phyloP scores from a whole-genome alignment of 2,888 invertebrate species.

The Bedellia somnulentella region DNA sequence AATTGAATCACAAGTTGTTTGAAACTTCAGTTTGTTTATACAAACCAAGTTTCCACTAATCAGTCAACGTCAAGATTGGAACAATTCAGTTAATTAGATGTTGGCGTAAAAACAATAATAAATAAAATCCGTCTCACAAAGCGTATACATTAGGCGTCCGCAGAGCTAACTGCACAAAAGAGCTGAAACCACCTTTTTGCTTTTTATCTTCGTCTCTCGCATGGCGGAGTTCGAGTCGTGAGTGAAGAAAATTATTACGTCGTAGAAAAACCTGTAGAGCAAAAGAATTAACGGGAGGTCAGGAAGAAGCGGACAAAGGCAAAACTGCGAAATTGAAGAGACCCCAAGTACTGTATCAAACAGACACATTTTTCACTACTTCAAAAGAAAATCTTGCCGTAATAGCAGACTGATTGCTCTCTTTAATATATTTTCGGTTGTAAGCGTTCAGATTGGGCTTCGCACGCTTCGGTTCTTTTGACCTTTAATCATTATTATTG shows the following conservation, averaged over 20 bases:
- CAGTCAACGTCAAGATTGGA: no score
- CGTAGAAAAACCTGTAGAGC: slow-evolving; percentile 29
- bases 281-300: slow-evolving; percentile 20
- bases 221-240: slow-evolving; percentile 24
- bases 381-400: slow-evolving; percentile 1
- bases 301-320: slow-evolving; percentile 29
- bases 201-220: slow-evolving; percentile 35
- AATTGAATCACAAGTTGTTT: no score
- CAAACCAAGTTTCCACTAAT: no score
- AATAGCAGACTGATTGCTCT: slow-evolving; percentile 2
- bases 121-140: no score
- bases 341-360: slow-evolving; percentile 7
- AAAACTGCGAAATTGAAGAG: slow-evolving; percentile 19
- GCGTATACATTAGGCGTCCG: no score
- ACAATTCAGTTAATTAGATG: no score
- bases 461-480: no score
- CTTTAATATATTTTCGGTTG: neutral
- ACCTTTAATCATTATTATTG: no score
- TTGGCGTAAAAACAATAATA: no score
- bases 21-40: no score
- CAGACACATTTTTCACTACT: slow-evolving; percentile 4
- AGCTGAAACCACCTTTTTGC: slow-evolving; percentile 35
- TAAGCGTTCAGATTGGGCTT: no score
- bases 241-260: slow-evolving; percentile 41
- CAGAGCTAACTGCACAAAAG: slow-evolving; percentile 37